Conservation (phyloP, 2,113 vertebrate species). For the Phoxinus phoxinus region DNA sequence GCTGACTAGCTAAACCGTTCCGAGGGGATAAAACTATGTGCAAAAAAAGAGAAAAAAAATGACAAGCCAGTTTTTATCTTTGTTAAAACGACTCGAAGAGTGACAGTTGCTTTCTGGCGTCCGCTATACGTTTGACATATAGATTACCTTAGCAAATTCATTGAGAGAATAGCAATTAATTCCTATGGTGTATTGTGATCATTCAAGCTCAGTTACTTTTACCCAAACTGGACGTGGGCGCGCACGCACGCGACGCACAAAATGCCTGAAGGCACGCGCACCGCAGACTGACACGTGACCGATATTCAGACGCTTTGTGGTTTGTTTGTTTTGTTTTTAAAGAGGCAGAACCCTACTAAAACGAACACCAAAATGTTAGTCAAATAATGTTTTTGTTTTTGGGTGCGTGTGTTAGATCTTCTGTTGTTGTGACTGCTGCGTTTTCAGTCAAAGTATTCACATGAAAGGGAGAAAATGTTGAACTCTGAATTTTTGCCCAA, state of each 20-base stretch:
- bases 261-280: slow-evolving; percentile 19
- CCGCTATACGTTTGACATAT: background rate
- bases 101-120: background rate
- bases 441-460: background rate
- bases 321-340: slow-evolving; percentile 4
- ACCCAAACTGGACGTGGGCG: slow-evolving; percentile 54
- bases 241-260: slow-evolving; percentile 38
- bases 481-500: background rate
- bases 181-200: slow-evolving; percentile 59
- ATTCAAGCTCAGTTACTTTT: slow-evolving; percentile 62
- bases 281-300: background rate
- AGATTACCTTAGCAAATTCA: slow-evolving; percentile 62
- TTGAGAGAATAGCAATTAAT: slow-evolving; percentile 54
- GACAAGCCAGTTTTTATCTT: slow-evolving; percentile 41
- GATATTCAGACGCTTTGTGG: background rate
- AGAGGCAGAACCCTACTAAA: background rate
- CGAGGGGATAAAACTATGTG: slow-evolving; percentile 41
- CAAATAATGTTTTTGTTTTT: background rate
- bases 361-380: too few species aligned
- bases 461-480: background rate
- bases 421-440: background rate
- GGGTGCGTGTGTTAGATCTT: background rate
- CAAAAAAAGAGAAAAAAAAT: slow-evolving; percentile 17
- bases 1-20: slow-evolving; percentile 46
- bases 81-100: background rate